phyloP scores from a whole-genome alignment of 1,140 invertebrate genomes.

The Acromyrmex echinatior region DNA sequence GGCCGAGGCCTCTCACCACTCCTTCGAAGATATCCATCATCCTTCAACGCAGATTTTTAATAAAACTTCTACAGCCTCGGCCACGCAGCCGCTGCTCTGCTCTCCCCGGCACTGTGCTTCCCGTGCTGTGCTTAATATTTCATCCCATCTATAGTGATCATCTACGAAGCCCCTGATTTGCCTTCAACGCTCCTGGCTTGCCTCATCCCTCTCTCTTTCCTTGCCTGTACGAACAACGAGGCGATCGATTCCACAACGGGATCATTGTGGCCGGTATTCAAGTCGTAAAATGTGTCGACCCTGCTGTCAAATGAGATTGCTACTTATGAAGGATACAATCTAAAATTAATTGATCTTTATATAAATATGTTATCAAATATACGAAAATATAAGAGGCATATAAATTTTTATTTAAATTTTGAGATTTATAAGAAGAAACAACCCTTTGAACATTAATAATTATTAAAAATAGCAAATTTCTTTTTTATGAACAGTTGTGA shows the following conservation, averaged over 20 bases:
- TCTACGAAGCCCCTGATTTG: conserved; percentile 76
- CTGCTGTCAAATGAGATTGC: conserved; percentile 69
- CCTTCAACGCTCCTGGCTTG: conserved; percentile 48
- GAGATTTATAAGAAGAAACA: neutral
- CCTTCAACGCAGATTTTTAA: conserved; percentile 76
- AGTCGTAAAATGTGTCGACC: conserved; percentile 70
- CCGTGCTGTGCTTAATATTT: conserved; percentile 74
- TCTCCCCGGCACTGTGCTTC: conserved; percentile 47
- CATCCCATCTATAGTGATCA: conserved; percentile 78
- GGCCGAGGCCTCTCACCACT: conserved; percentile 49
- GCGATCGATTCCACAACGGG: conserved; percentile 75
- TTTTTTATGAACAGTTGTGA: neutral
- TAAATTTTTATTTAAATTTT: neutral
- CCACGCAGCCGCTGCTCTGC: conserved; percentile 59
- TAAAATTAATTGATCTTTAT: conserved; percentile 61
- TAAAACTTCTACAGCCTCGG: conserved; percentile 75
- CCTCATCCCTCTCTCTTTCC: conserved; percentile 25
- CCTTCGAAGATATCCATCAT: conserved; percentile 76
- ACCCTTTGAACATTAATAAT: neutral
- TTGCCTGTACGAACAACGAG: conserved; percentile 54
- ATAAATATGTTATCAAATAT: conserved; percentile 42
- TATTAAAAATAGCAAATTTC: neutral
- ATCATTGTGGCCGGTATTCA: conserved; percentile 74
- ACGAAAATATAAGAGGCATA: neutral
- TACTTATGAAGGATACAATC: conserved; percentile 55